These are phyloP conservation scores for Timandra comae DNA, from an alignment of 2,888 invertebrate genomes.

Conservation along the genomic window DNA sequence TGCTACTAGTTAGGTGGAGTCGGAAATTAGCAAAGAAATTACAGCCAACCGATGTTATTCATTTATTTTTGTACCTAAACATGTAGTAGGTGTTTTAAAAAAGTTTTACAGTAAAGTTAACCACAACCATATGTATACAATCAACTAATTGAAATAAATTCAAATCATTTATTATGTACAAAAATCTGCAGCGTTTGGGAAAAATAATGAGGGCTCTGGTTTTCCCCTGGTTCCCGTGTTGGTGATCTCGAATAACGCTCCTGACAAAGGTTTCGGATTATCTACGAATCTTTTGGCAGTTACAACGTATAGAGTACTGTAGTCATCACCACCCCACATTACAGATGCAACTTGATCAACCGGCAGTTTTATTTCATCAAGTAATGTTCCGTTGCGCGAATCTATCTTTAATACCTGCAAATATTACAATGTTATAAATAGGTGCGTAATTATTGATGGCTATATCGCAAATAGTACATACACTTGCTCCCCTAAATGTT, in stretches of 20 bases:
- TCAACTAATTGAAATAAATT: too few relatives aligned
- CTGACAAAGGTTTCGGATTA: constrained; percentile 1
- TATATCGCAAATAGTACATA: too few relatives aligned
- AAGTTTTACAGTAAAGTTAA: too few relatives aligned
- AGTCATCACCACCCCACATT: constrained; percentile 7
- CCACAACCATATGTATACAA: too few relatives aligned
- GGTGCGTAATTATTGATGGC: too few relatives aligned
- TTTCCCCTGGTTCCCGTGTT: constrained; percentile 22
- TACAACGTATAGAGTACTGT: constrained; percentile 5
- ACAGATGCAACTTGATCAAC: constrained; percentile 8
- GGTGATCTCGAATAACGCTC: constrained; percentile 1
- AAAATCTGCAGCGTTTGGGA: constrained; percentile 5
- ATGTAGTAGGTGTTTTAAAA: too few relatives aligned
- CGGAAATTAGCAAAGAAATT: too few relatives aligned
- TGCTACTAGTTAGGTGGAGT: too few relatives aligned
- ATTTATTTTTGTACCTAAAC: too few relatives aligned
- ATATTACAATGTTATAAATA: too few relatives aligned
- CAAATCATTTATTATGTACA: too few relatives aligned
- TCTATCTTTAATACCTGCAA: neutral
- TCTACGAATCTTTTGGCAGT: neutral
- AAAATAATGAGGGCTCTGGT: constrained; percentile 6
- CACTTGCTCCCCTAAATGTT: constrained; percentile 50
- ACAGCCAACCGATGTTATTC: too few relatives aligned
- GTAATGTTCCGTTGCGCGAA: neutral
- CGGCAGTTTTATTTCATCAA: constrained; percentile 5